phyloP scores from a whole-genome alignment of 2,113 vertebrate species.

The Gorilla gorilla region DNA sequence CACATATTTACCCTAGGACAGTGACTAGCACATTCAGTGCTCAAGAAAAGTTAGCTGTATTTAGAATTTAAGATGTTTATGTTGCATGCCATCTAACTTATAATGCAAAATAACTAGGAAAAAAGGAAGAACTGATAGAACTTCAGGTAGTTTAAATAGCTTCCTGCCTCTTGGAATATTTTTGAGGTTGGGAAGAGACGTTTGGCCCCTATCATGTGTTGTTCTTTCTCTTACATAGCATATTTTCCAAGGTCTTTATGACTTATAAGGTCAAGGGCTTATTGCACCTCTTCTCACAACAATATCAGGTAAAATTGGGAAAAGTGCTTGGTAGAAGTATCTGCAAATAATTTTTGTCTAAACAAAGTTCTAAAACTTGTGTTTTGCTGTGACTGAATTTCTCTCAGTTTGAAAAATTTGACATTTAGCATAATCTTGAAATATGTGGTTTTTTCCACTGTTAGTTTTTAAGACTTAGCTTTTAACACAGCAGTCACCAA shows the following conservation, averaged over 20 bases:
- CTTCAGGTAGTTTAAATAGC: not conserved
- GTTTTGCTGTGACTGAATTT: not conserved
- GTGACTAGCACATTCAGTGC: not conserved
- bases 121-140: not conserved
- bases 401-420: not conserved
- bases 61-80: not conserved
- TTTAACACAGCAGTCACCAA: constrained; percentile 16
- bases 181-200: not conserved
- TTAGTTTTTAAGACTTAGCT: constrained; percentile 15
- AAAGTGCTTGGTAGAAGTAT: not conserved
- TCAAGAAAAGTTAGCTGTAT: not conserved
- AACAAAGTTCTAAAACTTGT: not conserved
- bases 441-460: not conserved
- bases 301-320: not conserved
- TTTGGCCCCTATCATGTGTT: not conserved
- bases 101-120: not conserved
- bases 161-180: not conserved
- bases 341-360: constrained; percentile 3
- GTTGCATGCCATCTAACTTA: not conserved
- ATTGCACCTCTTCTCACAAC: not conserved
- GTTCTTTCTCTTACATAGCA: not conserved
- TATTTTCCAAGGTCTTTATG: not conserved
- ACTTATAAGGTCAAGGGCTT: not conserved
- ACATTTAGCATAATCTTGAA: constrained; percentile 21
- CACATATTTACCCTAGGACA: not conserved